Base-by-base conservation (phyloP, 1,140 invertebrate species). In the Lutraria rhynchaena region DNA sequence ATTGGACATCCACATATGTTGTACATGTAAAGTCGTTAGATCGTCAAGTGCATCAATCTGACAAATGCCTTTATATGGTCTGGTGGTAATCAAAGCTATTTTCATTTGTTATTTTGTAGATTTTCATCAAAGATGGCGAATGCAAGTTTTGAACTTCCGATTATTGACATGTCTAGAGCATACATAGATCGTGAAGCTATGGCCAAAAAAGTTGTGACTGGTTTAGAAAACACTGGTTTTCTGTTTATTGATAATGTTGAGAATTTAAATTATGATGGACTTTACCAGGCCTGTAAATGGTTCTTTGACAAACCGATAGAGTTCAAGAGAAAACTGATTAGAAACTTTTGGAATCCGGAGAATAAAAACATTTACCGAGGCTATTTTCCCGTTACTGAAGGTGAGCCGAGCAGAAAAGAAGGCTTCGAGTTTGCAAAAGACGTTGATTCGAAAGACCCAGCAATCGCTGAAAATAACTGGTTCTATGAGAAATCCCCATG, bases 221-320 rank as follows among this genome's bases (percentile, higher is more conserved):
- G 78, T 31, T 67, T 86, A 1, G 77, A 86, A 41, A 84, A 76
- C 44, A 73, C 77, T 4, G 83, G 85, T 17, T 85, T 86, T 57
- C 53, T 76, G 19, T 78, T 60, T 33, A 65, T 86, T 53, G 83
- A 85, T 35, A 85, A 86, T 31, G 81, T 77, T 13, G 19, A 63
- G 49, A 80, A 81, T 19, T 44, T 82, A 13, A 75, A 86, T 49
- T 27, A 63, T 17, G 49, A 84, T 2, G 75, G 67, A 15, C 55
- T 86, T 5, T 53, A 81, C 17, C 75, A 75, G 19, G 70, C 46
- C 19, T 63, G 74, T 29, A 41, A 74, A n/a, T 84, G 82, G 83
- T 86, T 86, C 61, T 86, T 84, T 27, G 37, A 27, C 24, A 71
- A 76, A 49, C 69, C 67, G 7, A 17, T 77, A n/a, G 67, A 70